A percentile compares a stretch with the other conserved stretches of the same genome.
These are phyloP conservation scores for Agrotis puta DNA, from an alignment of 2,888 invertebrate genomes.

Conservation along the genomic window DNA sequence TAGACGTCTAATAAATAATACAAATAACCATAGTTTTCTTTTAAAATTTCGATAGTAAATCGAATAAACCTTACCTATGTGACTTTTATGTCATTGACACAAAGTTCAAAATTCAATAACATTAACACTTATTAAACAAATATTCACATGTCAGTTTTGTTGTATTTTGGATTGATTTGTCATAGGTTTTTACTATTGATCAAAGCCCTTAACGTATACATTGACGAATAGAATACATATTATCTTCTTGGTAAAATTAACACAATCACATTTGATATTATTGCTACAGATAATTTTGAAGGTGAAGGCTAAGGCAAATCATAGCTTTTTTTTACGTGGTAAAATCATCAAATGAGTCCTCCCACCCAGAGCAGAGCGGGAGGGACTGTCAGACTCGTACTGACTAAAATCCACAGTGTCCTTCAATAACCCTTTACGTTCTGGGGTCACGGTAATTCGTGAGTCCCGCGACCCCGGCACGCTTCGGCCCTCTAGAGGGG, in stretches of 20 bases:
- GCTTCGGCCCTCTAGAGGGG: too few relatives aligned
- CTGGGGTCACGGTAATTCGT: too few relatives aligned
- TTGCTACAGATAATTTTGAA: neutral
- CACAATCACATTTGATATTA: neutral
- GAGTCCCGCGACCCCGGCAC: too few relatives aligned
- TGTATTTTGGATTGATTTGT: neutral
- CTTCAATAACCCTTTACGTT: too few relatives aligned
- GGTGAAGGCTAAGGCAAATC: too few relatives aligned
- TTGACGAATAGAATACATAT: neutral
- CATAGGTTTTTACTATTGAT: slow-evolving; percentile 4
- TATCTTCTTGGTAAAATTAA: neutral
- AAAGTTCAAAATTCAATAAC: slow-evolving; percentile 1
- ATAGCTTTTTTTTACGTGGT: too few relatives aligned
- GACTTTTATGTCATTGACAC: neutral
- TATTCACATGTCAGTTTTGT: slow-evolving; percentile 6
- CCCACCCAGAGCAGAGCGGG: too few relatives aligned
- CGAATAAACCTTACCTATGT: neutral
- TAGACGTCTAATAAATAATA: neutral
- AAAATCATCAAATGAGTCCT: too few relatives aligned
- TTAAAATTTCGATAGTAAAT: neutral
- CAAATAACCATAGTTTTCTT: slow-evolving; percentile 1
- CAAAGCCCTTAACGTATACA: too few relatives aligned
- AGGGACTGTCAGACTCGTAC: too few relatives aligned
- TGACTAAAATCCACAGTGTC: too few relatives aligned
- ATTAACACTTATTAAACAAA: neutral